phyloP scores from a whole-genome alignment of 2,797 vertebrate species.

The Bovichtus variegatus region DNA sequence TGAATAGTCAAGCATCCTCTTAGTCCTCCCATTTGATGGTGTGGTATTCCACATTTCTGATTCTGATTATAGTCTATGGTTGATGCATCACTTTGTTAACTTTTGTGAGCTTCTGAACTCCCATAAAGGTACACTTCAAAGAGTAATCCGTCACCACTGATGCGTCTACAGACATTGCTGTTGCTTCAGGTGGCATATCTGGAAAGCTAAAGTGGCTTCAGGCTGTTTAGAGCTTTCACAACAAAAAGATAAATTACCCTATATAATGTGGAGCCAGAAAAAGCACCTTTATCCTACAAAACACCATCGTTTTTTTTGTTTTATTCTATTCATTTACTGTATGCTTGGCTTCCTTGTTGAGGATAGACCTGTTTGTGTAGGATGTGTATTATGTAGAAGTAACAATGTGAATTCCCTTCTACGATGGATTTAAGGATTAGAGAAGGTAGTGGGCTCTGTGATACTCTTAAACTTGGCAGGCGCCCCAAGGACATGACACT shows the following conservation, averaged over 20 bases:
- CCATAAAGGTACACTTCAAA: constrained; percentile 66
- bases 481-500: constrained; percentile 73
- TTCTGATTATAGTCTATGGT: constrained; percentile 10
- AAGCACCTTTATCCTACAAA: constrained; percentile 37
- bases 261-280: constrained; percentile 38
- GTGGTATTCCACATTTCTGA: constrained; percentile 4
- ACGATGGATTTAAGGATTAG: constrained; percentile 70
- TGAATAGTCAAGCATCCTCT: constrained; percentile 14
- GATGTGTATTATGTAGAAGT: constrained; percentile 47
- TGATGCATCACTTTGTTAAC: constrained; percentile 59
- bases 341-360: neutral
- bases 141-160: constrained; percentile 62
- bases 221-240: constrained; percentile 66
- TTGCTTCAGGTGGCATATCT: constrained; percentile 52
- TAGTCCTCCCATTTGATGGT: constrained; percentile 28
- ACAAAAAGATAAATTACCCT: constrained; percentile 53
- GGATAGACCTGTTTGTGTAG: constrained; percentile 47
- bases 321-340: constrained; percentile 23
- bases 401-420: constrained; percentile 46
- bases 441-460: constrained; percentile 59
- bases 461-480: constrained; percentile 72
- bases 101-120: constrained; percentile 59
- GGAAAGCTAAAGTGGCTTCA: constrained; percentile 59
- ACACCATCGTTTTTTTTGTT: constrained; percentile 35
- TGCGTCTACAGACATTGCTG: constrained; percentile 39